Evolutionary conservation across 2,888 invertebrate species (phyloP), one percentile per base, ranked within the genome.

Genomic region (Drosophila lutescens): DNA sequence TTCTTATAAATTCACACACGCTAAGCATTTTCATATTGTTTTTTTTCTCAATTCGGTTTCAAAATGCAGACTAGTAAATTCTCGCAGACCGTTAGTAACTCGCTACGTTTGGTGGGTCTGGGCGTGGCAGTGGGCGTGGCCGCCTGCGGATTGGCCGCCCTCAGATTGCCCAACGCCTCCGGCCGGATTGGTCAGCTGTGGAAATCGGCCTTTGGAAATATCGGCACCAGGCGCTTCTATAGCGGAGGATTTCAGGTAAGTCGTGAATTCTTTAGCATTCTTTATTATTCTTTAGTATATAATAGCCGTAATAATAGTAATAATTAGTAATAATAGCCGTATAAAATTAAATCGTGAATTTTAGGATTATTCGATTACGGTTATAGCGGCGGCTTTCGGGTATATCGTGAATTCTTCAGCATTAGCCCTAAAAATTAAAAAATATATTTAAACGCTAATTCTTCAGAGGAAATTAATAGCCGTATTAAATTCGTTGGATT

Each of bases 201-300:
- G 36, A 34, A 34, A 34, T 30, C 44, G 12, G 9, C 30, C 15
- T 15, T 57, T 9, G 57, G 49, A 10, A 38, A 4, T 30, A 6
- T 61, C 0, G 40, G 15, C 4, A 32, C 32, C 46, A 38, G n/a
- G 32, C 12, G 38, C 13, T 61, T 38, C 13, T 40, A 46, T 4
- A 9, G 15, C 15, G 61, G 61, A 8, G 47, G 60, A 8, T 62
- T 59, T 13, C 13, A 59, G 61, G 57, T 57, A 20, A 12, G 4
- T 17, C 41, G 17, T 17, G 34, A 34, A 34, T 12, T 34, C 34
- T 34, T 34, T 1, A 34, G 34, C 12, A 34, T 12, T 34, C 5
- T 0, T 12, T 12, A 2, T 9, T 32, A 10, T 10, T 32, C 32
- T 9, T 32, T 32, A 10, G 9, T 32, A 32, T 20, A n/a, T n/a